Conservation (phyloP, 2,888 invertebrate species). For the Osmoderma eremita region DNA sequence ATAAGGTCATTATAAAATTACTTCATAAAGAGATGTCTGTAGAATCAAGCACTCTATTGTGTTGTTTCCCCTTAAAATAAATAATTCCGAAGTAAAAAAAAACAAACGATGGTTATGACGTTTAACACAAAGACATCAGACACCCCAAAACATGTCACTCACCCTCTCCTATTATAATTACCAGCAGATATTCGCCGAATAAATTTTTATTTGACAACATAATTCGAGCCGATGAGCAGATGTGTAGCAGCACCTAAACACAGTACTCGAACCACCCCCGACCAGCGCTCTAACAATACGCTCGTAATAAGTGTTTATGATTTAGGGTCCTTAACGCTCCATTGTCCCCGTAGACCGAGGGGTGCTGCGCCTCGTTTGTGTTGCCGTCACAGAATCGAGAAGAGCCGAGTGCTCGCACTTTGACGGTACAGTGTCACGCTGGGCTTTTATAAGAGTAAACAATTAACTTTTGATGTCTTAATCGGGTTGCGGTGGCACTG, state of each 20-base stretch:
- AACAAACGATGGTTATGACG: too few species aligned
- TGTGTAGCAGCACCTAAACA: not conserved
- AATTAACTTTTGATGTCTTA: slow-evolving; percentile 52
- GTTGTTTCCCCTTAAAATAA: too few species aligned
- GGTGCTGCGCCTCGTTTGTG: slow-evolving; percentile 10
- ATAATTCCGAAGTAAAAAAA: too few species aligned
- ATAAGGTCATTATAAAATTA: too few species aligned
- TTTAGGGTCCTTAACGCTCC: slow-evolving; percentile 36
- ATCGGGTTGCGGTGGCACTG: slow-evolving; percentile 47
- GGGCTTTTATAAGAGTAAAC: slow-evolving; percentile 50
- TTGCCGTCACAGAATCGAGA: slow-evolving; percentile 1
- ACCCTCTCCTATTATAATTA: too few species aligned
- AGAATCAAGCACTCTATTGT: too few species aligned
- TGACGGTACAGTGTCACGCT: slow-evolving; percentile 41
- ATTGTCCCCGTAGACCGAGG: slow-evolving; percentile 15
- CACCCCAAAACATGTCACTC: too few species aligned
- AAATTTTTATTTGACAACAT: too few species aligned
- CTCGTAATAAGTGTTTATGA: slow-evolving; percentile 36
- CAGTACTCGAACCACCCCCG: not conserved
- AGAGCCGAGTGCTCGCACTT: slow-evolving; percentile 13
- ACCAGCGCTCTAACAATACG: slow-evolving; percentile 5
- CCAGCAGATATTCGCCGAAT: too few species aligned
- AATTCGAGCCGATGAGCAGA: not conserved
- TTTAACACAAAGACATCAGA: too few species aligned
- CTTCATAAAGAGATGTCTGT: too few species aligned